Base-by-base conservation (phyloP, 2,888 invertebrate species). In the Trilocha varians region DNA sequence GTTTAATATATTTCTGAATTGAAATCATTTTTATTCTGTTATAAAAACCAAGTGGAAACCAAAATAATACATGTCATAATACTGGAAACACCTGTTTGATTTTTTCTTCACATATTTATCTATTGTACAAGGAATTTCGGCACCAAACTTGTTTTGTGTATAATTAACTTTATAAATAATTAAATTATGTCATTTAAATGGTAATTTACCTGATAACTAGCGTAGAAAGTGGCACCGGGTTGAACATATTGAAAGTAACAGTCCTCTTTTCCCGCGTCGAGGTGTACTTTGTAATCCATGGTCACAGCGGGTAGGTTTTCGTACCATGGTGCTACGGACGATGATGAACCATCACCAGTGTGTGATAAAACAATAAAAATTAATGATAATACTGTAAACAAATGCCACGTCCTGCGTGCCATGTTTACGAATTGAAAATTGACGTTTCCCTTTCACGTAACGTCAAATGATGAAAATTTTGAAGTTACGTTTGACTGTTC, bases 241-340 rank as follows among this genome's bases (percentile, higher is more conserved):
- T 96, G 94, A 45, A 97, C 96, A 85, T 93, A 96, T 86, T 98
- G 97, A 75, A 91, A 96, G 78, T 97, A 98, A 79, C 98, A 98
- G 67, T 98, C 97, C 78, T 97, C 97, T 59, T 87, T 87, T 43
- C 97, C 96, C n/a, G 97, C 94, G 62, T 96, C 96, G 48, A 98
- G 91, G 76, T 97, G 94, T 32, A 98, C 94, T 83, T 97, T 97
- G 71, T 98, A 98, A 70, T 97, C 97, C 93, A 97, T 96, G 2
- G 96, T 95, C 25, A 96, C 95, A 8, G 97, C 97, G 9, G 97
- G 97, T 43, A 94, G 78, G 55, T 91, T 91, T 74, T 95, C 95
- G 72, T 94, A 94, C 94, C 94, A 94, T 69, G 93, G 93, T 56
- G 88, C 86, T 32, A 89, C 88, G 11, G 88, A 72, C 49, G 88